A percentile compares a stretch with the other conserved stretches of the same genome.
Evolutionary conservation across 2,113 vertebrate species (phyloP).

Genomic region (Ovis canadensis): DNA sequence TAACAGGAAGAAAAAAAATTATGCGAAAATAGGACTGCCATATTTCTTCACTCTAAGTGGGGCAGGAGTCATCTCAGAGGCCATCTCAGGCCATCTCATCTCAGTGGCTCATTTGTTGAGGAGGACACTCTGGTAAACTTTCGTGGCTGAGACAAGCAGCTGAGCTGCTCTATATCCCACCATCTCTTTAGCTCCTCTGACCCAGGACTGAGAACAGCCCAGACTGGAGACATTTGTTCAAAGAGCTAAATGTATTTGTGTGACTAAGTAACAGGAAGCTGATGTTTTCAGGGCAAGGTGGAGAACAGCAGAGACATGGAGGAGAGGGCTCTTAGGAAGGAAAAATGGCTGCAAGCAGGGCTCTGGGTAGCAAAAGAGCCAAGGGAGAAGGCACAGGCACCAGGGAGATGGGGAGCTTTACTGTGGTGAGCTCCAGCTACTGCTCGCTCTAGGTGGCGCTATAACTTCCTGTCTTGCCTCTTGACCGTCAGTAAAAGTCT

Average conservation of each 20-base stretch:
- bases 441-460: background rate
- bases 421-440: too few species aligned
- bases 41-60: background rate
- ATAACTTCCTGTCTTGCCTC: background rate
- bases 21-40: background rate
- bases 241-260: background rate
- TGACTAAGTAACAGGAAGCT: background rate
- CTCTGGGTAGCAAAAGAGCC: background rate
- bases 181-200: background rate
- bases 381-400: too few species aligned
- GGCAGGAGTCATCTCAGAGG: background rate
- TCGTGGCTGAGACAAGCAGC: background rate
- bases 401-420: rapidly evolving
- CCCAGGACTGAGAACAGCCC: background rate
- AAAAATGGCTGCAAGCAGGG: background rate
- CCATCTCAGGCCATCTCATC: too few species aligned
- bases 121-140: background rate
- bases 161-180: rapidly evolving
- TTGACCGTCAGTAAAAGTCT: background rate
- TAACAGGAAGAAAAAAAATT: background rate
- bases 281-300: background rate
- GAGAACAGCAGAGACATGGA: background rate
- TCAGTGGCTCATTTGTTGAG: background rate
- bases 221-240: background rate
- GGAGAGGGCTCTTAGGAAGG: background rate